A percentile compares a stretch with the other conserved stretches of the same genome.
Conservation (phyloP, 2,888 invertebrate species). For the Tholera decimalis region DNA sequence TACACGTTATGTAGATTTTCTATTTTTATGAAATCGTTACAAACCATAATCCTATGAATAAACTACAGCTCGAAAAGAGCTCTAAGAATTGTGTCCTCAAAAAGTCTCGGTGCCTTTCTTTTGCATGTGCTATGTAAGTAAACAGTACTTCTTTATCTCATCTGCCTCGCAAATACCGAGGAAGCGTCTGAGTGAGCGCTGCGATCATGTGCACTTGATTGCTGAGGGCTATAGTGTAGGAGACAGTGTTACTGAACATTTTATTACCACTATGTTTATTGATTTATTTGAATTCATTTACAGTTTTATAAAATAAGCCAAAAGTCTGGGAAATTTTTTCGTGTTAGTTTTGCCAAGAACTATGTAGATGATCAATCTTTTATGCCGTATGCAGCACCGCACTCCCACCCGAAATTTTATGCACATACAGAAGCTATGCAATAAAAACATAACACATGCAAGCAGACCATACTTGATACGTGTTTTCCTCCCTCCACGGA, state of each 20-base stretch:
- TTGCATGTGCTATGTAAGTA: slow-evolving; percentile 26
- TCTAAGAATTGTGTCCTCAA: not conserved
- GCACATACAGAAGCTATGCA: too few relatives aligned
- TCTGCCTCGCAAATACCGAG: slow-evolving; percentile 52
- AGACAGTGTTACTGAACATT: not conserved
- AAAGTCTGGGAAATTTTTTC: not conserved
- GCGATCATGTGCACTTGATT: slow-evolving; percentile 60
- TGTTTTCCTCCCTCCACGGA: too few relatives aligned
- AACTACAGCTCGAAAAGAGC: not conserved
- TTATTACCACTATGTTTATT: not conserved
- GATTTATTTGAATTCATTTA: too few relatives aligned
- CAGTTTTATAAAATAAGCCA: too few relatives aligned
- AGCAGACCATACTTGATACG: too few relatives aligned
- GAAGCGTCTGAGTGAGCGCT: slow-evolving; percentile 48
- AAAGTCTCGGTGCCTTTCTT: slow-evolving; percentile 20
- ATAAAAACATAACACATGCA: too few relatives aligned
- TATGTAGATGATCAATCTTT: too few relatives aligned
- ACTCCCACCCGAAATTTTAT: too few relatives aligned
- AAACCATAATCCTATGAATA: not conserved
- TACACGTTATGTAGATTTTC: not conserved
- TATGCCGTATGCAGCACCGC: too few relatives aligned
- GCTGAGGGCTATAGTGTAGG: slow-evolving; percentile 35
- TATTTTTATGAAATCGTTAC: not conserved
- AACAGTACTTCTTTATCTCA: slow-evolving; percentile 57
- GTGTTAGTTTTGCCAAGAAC: too few relatives aligned